A percentile compares a stretch with the other conserved stretches of the same genome.
Conservation (phyloP, 2,888 invertebrate genomes). For the Pollenia angustigena region DNA sequence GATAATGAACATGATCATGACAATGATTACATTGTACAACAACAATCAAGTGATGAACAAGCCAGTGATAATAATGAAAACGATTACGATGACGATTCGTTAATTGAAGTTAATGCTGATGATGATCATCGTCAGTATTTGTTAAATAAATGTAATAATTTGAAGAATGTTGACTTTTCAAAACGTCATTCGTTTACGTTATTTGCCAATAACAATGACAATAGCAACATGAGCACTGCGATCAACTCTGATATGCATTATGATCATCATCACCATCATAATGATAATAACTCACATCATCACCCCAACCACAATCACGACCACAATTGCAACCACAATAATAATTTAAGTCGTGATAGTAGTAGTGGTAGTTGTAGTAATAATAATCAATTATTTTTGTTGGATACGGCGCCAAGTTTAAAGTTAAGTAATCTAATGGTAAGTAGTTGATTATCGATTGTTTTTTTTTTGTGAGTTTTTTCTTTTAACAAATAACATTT, state of each 20-base stretch:
- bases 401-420: conserved; percentile 83
- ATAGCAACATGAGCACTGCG: conserved; percentile 67
- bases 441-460: conserved; percentile 76
- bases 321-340: conserved; percentile 51
- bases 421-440: conserved; percentile 84
- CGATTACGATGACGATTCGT: conserved; percentile 49
- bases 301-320: conserved; percentile 43
- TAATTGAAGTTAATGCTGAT: conserved; percentile 69
- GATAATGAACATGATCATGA: conserved; percentile 72
- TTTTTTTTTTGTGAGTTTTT: conserved; percentile 4
- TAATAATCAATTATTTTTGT: conserved; percentile 78
- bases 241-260: conserved; percentile 73
- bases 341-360: conserved; percentile 70
- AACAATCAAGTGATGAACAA: conserved; percentile 64
- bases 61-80: conserved; percentile 64
- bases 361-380: conserved; percentile 69
- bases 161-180: conserved; percentile 64
- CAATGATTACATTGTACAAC: conserved; percentile 70
- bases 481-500: neutral
- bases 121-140: conserved; percentile 59
- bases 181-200: conserved; percentile 66
- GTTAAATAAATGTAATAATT: conserved; percentile 76
- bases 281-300: conserved; percentile 56
- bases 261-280: conserved; percentile 61
- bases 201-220: conserved; percentile 54